phyloP scores from a whole-genome alignment of 2,888 invertebrate genomes.

The Amblyjoppa proteus region DNA sequence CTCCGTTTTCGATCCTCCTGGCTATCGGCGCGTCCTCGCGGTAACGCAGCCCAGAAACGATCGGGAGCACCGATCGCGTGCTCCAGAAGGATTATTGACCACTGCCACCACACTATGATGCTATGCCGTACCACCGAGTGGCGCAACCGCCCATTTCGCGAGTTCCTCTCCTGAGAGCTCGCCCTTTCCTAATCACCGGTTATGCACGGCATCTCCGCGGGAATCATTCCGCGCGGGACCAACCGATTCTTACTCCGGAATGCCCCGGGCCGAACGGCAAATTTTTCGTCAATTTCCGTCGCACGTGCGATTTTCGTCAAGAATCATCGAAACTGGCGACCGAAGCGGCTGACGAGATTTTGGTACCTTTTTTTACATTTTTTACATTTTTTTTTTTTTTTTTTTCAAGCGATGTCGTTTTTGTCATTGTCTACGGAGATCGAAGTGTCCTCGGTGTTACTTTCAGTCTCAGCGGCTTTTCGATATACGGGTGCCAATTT shows the following conservation, averaged over 20 bases:
- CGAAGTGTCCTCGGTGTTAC: background rate
- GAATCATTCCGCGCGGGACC: constrained; percentile 31
- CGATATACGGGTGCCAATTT: constrained; percentile 49
- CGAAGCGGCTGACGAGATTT: background rate
- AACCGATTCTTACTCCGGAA: constrained; percentile 24
- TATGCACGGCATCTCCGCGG: constrained; percentile 41
- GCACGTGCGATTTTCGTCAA: background rate
- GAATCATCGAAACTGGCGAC: background rate
- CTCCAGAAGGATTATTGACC: constrained; percentile 64
- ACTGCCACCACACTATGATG: constrained; percentile 28
- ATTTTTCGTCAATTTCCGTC: background rate
- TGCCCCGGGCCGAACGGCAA: background rate
- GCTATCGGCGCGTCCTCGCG: constrained; percentile 35
- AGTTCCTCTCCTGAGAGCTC: constrained; percentile 58
- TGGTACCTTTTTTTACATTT: background rate
- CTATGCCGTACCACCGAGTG: constrained; percentile 27
- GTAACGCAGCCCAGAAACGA: constrained; percentile 32
- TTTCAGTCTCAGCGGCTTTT: background rate
- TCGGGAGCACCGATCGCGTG: constrained; percentile 64
- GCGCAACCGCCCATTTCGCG: constrained; percentile 63
- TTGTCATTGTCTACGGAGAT: background rate
- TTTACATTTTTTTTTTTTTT: no score
- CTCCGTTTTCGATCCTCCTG: constrained; percentile 47
- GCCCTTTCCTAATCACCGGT: constrained; percentile 64
- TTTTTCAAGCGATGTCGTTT: background rate